phyloP scores from a whole-genome alignment of 2,797 vertebrate species.

The Margarornis squamiger region DNA sequence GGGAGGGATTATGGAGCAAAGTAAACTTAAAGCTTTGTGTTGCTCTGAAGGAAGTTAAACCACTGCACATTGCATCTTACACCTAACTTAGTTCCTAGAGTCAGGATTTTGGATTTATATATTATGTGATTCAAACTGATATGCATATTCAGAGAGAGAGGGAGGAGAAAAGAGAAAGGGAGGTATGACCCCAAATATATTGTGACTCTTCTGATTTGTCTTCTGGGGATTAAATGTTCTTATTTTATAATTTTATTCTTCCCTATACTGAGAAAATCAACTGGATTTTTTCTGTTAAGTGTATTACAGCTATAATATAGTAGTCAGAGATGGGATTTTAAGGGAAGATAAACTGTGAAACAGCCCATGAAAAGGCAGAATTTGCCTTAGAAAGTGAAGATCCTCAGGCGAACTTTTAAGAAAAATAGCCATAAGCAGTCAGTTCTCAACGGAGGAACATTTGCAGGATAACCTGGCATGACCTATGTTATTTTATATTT shows the following conservation, averaged over 20 bases:
- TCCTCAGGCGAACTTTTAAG: not conserved
- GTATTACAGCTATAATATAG: not conserved
- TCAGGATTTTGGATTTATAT: not conserved
- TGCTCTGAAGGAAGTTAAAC: not conserved
- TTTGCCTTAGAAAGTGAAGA: not conserved
- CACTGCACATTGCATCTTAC: not conserved
- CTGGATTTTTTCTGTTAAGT: not conserved
- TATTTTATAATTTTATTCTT: not conserved
- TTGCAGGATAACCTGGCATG: not conserved
- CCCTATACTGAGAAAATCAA: not conserved
- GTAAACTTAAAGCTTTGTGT: not conserved
- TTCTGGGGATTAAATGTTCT: not conserved
- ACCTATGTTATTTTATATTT: not conserved
- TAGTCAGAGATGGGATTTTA: not conserved
- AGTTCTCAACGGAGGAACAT: not conserved
- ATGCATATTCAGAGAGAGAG: not conserved
- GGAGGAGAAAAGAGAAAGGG: not conserved
- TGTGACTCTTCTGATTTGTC: not conserved
- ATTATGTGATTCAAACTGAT: not conserved
- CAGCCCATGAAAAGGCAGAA: not conserved
- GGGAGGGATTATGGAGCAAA: not conserved
- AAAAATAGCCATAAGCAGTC: not conserved
- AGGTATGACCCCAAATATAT: not conserved
- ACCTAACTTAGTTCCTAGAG: not conserved
- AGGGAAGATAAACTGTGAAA: not conserved